Percentiles rank a stretch among this genome's conserved stretches.
These are phyloP conservation scores for Lophius americanus DNA, from an alignment of 2,797 vertebrate genomes.

Conservation along the genomic window DNA sequence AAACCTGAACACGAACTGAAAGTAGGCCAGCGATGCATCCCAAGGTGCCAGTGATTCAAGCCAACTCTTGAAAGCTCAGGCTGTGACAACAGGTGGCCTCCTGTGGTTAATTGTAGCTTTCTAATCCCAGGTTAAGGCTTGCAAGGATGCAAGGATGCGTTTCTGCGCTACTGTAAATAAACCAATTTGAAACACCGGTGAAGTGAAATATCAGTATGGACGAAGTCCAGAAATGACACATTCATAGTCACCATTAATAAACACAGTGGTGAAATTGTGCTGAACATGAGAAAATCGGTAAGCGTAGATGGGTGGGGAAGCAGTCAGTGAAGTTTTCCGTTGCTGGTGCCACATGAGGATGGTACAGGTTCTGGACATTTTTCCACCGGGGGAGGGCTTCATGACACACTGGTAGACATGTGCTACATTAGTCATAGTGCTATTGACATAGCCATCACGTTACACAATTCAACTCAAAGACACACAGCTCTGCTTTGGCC, in stretches of 20 bases:
- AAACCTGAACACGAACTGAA: conserved; percentile 28
- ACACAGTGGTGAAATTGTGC: conserved; percentile 67
- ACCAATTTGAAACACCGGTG: conserved; percentile 29
- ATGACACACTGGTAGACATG: conserved; percentile 68
- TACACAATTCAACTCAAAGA: conserved; percentile 52
- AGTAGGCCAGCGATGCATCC: conserved; percentile 25
- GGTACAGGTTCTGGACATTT: conserved; percentile 51
- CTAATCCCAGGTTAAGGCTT: conserved; percentile 2
- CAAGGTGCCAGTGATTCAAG: conserved; percentile 25
- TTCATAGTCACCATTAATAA: conserved; percentile 68
- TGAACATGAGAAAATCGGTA: conserved; percentile 21
- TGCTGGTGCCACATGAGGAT: conserved; percentile 73
- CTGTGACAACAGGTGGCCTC: neutral
- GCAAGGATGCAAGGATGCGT: neutral
- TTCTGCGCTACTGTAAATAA: conserved; percentile 21
- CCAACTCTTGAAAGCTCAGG: conserved; percentile 4
- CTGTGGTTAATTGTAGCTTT: neutral
- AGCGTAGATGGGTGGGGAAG: conserved; percentile 27
- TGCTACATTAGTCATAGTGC: conserved; percentile 78
- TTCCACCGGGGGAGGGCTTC: conserved; percentile 45
- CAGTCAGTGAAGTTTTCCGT: conserved; percentile 42
- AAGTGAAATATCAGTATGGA: conserved; percentile 55
- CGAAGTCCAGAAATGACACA: conserved; percentile 57
- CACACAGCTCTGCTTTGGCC: conserved; percentile 46
- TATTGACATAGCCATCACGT: conserved; percentile 64